phyloP scores from a whole-genome alignment of 2,797 vertebrate species.

The Meriones psammophilus region DNA sequence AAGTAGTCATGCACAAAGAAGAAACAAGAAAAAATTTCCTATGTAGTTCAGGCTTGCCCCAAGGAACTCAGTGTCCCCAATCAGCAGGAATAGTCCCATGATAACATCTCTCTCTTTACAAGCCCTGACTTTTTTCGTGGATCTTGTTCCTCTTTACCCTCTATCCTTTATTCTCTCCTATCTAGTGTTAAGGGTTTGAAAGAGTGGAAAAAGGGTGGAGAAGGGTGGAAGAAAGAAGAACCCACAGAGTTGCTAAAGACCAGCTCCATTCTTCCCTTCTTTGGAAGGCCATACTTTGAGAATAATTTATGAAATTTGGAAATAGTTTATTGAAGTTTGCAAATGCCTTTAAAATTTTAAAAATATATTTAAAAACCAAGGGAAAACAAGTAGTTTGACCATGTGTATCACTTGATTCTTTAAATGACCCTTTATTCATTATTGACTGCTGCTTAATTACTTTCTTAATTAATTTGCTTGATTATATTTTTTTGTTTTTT shows the following conservation, averaged over 20 bases:
- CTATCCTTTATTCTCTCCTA: not conserved
- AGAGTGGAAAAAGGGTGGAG: not conserved
- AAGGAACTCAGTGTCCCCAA: not conserved
- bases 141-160: not conserved
- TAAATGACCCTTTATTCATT: not conserved
- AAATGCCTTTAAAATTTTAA: conserved; percentile 44
- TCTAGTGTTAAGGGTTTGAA: not conserved
- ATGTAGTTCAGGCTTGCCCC: too few relatives aligned
- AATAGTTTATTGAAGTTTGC: conserved; percentile 18
- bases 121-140: not conserved
- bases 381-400: not conserved
- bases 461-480: not conserved
- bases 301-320: not conserved
- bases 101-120: not conserved
- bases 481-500: not conserved
- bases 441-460: not conserved
- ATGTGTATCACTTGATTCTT: not conserved
- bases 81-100: not conserved
- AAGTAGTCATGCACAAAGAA: not conserved
- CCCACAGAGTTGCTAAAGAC: not conserved
- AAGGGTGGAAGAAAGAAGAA: not conserved
- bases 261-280: not conserved
- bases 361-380: not conserved
- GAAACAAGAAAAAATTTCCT: not conserved
- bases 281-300: not conserved